Evolutionary conservation across 2,113 vertebrate species (phyloP).

Genomic region (Peromyscus californicus): DNA sequence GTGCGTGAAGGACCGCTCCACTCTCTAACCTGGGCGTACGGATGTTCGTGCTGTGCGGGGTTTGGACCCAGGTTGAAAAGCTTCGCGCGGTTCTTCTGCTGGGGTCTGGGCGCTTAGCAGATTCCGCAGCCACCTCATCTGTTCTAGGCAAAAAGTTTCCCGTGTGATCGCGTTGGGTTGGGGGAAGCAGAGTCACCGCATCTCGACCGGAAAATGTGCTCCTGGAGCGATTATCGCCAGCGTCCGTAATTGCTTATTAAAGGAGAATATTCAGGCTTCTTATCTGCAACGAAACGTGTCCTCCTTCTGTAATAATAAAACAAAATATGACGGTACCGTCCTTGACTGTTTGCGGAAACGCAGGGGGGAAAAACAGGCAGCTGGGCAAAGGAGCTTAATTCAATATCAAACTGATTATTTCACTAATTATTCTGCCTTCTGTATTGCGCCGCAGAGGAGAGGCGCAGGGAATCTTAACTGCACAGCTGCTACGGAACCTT

Average conservation of each 20-base stretch:
- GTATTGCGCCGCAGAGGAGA: conserved; percentile 47
- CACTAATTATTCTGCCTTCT: conserved; percentile 77
- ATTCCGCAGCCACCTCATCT: conserved; percentile 65
- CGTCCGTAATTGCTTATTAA: conserved; percentile 72
- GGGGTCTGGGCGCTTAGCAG: not conserved
- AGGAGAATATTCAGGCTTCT: conserved; percentile 57
- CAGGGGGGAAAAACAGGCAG: conserved; percentile 41
- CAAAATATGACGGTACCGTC: conserved; percentile 38
- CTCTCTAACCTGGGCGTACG: not conserved
- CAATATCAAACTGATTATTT: conserved; percentile 75
- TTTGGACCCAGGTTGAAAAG: not conserved
- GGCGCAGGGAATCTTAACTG: not conserved
- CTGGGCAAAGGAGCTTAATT: conserved; percentile 77
- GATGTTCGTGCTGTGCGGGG: not conserved
- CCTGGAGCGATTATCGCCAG: conserved; percentile 58
- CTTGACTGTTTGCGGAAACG: conserved; percentile 48
- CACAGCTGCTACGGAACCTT: conserved; percentile 46
- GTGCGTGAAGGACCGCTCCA: not conserved
- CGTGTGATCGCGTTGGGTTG: conserved; percentile 69
- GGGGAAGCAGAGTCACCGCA: conserved; percentile 45
- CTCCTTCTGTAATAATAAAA: conserved; percentile 32
- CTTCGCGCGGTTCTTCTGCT: not conserved
- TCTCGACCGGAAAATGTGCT: conserved; percentile 78
- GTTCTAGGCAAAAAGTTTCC: conserved; percentile 65
- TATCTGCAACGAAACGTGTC: conserved; percentile 68